Percentiles rank a stretch among this genome's conserved stretches.
Evolutionary conservation across 2,888 invertebrate genomes (phyloP).

Genomic region (Rhimphoctona megacephalus): DNA sequence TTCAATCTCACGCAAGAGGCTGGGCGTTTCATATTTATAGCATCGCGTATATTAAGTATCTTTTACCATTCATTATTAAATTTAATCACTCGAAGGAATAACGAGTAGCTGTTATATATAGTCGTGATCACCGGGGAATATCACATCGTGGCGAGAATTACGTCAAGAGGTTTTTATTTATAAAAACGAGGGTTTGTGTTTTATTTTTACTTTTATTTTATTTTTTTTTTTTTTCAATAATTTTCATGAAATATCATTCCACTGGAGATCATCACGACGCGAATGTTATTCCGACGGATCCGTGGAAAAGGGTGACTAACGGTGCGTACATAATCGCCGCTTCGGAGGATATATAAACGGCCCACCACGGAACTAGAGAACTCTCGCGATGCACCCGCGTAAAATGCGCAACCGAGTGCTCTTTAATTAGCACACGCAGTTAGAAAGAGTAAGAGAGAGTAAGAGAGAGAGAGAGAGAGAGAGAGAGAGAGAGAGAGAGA

Average conservation of each 20-base stretch:
- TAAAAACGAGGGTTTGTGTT: background rate
- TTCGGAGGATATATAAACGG: constrained; percentile 37
- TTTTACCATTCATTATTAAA: constrained; percentile 8
- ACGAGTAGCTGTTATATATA: constrained; percentile 5
- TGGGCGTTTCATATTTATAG: background rate
- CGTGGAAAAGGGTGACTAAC: constrained; percentile 58
- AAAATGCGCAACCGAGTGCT: constrained; percentile 79
- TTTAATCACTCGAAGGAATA: constrained; percentile 11
- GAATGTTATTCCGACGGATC: constrained; percentile 46
- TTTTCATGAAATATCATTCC: constrained; percentile 33
- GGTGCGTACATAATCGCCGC: constrained; percentile 59
- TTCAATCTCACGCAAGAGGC: background rate
- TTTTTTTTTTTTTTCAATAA: constrained; percentile 1
- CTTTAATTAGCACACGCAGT: constrained; percentile 81
- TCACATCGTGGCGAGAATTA: background rate
- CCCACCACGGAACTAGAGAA: constrained; percentile 49
- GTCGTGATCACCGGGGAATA: background rate
- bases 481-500: constrained; percentile 47
- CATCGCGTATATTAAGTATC: background rate
- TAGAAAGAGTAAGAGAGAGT: constrained; percentile 54
- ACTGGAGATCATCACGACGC: constrained; percentile 29
- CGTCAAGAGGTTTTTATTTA: constrained; percentile 11
- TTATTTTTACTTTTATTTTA: too few relatives aligned
- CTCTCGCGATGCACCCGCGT: constrained; percentile 75
- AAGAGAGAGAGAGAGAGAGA: constrained; percentile 51